Evolutionary conservation across 2,797 vertebrate species (phyloP), one percentile per base, ranked within the genome.

Genomic region (Sternarchorhynchus goeldii): DNA sequence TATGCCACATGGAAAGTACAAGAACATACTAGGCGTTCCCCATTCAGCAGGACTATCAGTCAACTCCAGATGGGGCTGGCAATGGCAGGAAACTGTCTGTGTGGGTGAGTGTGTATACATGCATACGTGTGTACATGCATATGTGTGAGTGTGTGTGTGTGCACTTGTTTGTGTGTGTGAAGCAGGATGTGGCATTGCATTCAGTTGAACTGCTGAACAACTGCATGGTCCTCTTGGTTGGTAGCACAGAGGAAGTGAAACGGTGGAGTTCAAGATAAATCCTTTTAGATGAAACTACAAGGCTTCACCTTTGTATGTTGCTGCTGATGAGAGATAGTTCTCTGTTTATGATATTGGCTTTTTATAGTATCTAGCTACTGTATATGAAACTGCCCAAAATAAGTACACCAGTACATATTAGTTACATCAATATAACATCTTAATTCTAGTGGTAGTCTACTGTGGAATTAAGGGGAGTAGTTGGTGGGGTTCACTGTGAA

Each of bases 181-280:
- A 55, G 75, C 75, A 80, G 75, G 82, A 85, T 81, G 80, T 85
- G 78, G 78, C 72, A 58, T n/a, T 50, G 34, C 45, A 31, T 39
- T 78, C 58, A 75, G 45, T 17, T 75, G 41, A 57, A 56, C 65
- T 58, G 65, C 39, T 75, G 8, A 76, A 78, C 36, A 60, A 60
- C 32, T 20, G 29, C 39, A 64, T 55, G 34, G 32, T 18, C 66
- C 53, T 25, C 59, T 20, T 39, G 63, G 34, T 20, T 65, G 55
- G 50, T 56, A 18, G 60, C 41, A n/a, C 39, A 36, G 53, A 76
- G 57, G 68, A 73, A 77, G 50, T 20, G 72, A 82, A 78, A 78
- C 34, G 31, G 17, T n/a, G 57, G 36, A 59, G 78, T 58, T 67
- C 12, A 65, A 5, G 25, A 56, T 12, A 17, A 50, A 50, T 50